Base-by-base conservation (phyloP, 2,113 vertebrate species). In the Ictalurus furcatus region DNA sequence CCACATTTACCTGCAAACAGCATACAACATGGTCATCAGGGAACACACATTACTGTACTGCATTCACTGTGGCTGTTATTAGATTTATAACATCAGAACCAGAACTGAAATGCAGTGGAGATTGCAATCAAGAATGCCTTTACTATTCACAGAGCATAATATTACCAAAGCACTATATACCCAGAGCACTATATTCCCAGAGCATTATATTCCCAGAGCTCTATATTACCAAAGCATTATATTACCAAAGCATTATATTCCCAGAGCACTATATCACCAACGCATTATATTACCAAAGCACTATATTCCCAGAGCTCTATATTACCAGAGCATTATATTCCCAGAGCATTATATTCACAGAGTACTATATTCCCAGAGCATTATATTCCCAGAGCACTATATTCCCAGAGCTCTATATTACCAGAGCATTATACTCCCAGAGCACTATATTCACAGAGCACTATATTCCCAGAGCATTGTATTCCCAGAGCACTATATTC, bases 1-100 rank as follows among this genome's bases (percentile, higher is more conserved):
- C 98, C 91, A 99, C 97, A 0, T 99, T 99, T 85, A 99, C 97
- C 98, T 99, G 94, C 34, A 61, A 17, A 90, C n/a, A 88, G 37
- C 34, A 87, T 48, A 82, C 13, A 34, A 83, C n/a, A 58, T 54
- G 6, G 56, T 63, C 74, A 54, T 48, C 4, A 58, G 54, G 58
- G 65, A 8, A 28, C 23, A n/a, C 11, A 23, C 40, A 28, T n/a
- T 19, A 23, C 23, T 59, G 37, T 59, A 34, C 30, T 40, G 16
- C 0, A n/a, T 37, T n/a, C 87, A 63, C 59, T 56, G n/a, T 69
- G 48, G 44, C 12, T 37, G 74, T 80, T 14, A 28, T 6, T 80
- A 12, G 23, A 83, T 83, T 40, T 83, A 6, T 40, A 23, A 83
- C 30, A 23, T 59, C n/a, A 37, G 7, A 81, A 30, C 16, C 0